phyloP scores from a whole-genome alignment of 2,113 vertebrate species.

The Calidris pugnax region DNA sequence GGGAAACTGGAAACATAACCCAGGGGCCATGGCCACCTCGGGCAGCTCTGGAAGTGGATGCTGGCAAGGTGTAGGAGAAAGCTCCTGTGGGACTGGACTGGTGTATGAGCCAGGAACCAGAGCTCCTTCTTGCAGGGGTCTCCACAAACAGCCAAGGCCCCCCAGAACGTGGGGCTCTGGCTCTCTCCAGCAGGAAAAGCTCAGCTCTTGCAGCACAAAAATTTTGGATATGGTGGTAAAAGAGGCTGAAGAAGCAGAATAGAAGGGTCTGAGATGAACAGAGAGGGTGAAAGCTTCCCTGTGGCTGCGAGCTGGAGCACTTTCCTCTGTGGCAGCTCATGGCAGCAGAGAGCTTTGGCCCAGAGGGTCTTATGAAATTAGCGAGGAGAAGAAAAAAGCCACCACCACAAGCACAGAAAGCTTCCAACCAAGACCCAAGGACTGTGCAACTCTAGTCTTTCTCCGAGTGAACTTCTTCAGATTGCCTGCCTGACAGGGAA shows the following conservation, averaged over 20 bases:
- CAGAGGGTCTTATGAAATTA: background rate
- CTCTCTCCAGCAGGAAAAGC: background rate
- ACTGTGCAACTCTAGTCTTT: background rate
- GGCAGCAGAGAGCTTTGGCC: background rate
- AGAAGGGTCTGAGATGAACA: background rate
- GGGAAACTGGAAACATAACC: background rate
- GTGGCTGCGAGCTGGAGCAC: background rate
- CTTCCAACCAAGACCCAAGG: background rate
- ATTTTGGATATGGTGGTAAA: background rate
- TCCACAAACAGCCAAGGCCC: background rate
- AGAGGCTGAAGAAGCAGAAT: background rate
- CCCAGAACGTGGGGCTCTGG: background rate
- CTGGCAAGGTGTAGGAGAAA: background rate
- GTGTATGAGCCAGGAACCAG: background rate
- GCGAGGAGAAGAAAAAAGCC: background rate
- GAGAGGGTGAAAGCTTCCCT: background rate
- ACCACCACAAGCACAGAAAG: background rate
- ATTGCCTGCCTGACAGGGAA: background rate
- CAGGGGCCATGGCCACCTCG: accelerated
- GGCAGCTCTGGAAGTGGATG: background rate
- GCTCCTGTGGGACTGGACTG: background rate
- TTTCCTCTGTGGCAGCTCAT: background rate
- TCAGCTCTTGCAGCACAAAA: background rate
- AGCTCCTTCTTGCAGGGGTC: background rate
- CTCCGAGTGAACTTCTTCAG: background rate